Evolutionary conservation across 2,797 vertebrate genomes (phyloP), one percentile per base, ranked within the genome.

Genomic region (Lophius americanus): DNA sequence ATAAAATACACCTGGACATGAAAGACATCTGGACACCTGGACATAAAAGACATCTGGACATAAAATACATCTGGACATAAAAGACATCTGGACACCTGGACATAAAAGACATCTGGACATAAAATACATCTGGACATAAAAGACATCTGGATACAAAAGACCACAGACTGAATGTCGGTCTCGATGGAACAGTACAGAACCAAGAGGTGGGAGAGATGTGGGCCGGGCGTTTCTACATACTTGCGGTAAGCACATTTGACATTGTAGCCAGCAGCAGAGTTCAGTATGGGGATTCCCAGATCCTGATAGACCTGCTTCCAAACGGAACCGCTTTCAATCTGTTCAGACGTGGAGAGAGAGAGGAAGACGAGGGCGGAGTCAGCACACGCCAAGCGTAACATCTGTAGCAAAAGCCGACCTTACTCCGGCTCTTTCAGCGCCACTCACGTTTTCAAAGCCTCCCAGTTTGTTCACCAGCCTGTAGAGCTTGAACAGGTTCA

Each of bases 221-320:
- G 36, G 52, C 37, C 63, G 39, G 44, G 73, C 3, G 4, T 5
- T 23, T 50, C 44, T 54, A 92, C 94, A 7, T 93, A 95, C 94
- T 95, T 95, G 82, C 92, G 93, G 82, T 95, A 95, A 81, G 94
- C 94, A 64, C 94, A 95, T 76, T 95, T 95, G 84, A 95, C 94
- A 44, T 95, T 95, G 92, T 95, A 95, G 69, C 94, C 94, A 6
- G 94, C 94, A 4, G 94, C 94, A 0, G 94, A 94, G 82, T 95
- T 95, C 56, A 95, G 91, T 44, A 95, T 87, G 3, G 94, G 94
- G 81, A 95, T 94, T 49, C 94, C 94, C 65, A 95, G 88, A 66
- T 95, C 92, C 82, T 95, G 94, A 73, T 95, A 95, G 60, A 95
- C 93, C 63, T 93, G 93, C 79, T 95, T 95, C 94, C 94, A 95